A percentile compares a stretch with the other conserved stretches of the same genome.
Conservation (phyloP, 2,888 invertebrate species). For the Falcaria lacertinaria region DNA sequence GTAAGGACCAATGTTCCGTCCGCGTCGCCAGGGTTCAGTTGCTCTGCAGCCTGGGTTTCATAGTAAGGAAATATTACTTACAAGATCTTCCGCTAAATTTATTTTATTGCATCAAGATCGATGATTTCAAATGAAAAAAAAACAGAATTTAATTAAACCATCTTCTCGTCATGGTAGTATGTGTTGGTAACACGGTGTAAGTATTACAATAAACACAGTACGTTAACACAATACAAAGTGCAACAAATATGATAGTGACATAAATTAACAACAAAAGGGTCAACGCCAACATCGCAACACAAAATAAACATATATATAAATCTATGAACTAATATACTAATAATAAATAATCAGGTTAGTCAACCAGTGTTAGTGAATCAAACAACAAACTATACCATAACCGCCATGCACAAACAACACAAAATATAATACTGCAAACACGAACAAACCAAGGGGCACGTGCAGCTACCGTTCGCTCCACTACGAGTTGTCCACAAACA, state of each 20-base stretch:
- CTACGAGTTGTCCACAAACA: constrained; percentile 62
- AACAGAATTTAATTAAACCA: not conserved
- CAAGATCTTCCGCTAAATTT: too few species aligned
- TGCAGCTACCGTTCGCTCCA: constrained; percentile 66
- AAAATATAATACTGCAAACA: constrained; percentile 34
- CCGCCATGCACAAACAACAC: constrained; percentile 55
- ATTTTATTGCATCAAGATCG: not conserved
- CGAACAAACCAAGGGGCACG: constrained; percentile 60
- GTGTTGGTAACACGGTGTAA: not conserved
- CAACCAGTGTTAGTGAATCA: constrained; percentile 44
- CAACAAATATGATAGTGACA: constrained; percentile 7
- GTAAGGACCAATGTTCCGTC: constrained; percentile 32
- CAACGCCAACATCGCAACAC: constrained; percentile 18
- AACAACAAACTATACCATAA: constrained; percentile 37
- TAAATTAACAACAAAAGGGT: constrained; percentile 20
- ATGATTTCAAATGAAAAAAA: not conserved
- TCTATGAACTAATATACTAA: constrained; percentile 17
- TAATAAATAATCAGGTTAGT: constrained; percentile 48
- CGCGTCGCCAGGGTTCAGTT: constrained; percentile 53
- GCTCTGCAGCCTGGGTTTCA: constrained; percentile 68
- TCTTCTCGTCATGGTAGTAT: not conserved
- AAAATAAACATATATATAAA: constrained; percentile 18
- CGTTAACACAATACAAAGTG: constrained; percentile 26
- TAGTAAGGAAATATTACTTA: constrained; percentile 5
- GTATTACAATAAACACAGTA: constrained; percentile 12